Conservation (phyloP, 1,140 invertebrate species). For the Drosophila rufa region DNA sequence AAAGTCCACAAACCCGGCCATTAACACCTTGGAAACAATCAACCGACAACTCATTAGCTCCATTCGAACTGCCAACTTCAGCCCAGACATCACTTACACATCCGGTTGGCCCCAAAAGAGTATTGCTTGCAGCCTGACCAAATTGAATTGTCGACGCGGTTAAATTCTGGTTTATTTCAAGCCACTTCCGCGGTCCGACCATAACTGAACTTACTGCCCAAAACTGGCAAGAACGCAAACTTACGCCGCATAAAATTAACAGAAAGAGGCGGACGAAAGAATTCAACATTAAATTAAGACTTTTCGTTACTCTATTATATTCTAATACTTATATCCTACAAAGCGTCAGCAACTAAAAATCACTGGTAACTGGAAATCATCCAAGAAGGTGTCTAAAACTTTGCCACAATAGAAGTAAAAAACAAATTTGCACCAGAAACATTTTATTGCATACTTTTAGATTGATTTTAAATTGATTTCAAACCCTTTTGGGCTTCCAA, state of each 20-base stretch:
- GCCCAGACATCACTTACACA: constrained; percentile 68
- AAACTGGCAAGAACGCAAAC: constrained; percentile 41
- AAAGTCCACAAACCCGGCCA: constrained; percentile 14
- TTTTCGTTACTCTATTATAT: constrained; percentile 10
- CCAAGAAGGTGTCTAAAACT: no score
- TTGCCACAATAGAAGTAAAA: no score
- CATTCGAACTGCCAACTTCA: constrained; percentile 25
- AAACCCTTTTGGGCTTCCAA: no score
- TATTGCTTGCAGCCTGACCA: constrained; percentile 13
- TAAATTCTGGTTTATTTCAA: constrained; percentile 31
- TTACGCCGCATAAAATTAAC: constrained; percentile 20
- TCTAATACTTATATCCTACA: constrained; percentile 15
- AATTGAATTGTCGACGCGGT: constrained; percentile 27
- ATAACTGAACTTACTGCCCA: constrained; percentile 45
- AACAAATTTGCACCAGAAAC: no score
- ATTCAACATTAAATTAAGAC: background rate
- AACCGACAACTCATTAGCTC: constrained; percentile 64
- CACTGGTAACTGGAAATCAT: no score
- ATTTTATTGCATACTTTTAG: no score
- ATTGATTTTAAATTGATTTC: no score
- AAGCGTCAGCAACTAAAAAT: no score
- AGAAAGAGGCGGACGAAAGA: constrained; percentile 30
- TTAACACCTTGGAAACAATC: constrained; percentile 44
- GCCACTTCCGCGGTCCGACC: constrained; percentile 55
- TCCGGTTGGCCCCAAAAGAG: constrained; percentile 53